Evolutionary conservation across 2,113 vertebrate species (phyloP).

Genomic region (Echinops telfairi): DNA sequence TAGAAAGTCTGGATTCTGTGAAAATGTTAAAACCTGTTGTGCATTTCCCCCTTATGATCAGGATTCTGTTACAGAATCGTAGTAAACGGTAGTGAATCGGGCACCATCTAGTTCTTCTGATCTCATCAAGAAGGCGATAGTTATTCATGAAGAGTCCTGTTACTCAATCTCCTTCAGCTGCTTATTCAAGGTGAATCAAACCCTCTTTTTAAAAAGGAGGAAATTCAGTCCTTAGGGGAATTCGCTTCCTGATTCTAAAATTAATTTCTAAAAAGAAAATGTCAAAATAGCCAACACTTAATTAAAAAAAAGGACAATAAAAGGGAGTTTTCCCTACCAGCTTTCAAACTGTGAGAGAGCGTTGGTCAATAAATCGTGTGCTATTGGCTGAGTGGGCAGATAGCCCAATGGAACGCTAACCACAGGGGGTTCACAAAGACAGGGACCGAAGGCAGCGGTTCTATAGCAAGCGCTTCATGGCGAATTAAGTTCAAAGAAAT

Average conservation of each 20-base stretch:
- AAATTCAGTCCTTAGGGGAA: neutral
- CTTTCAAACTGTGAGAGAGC: neutral
- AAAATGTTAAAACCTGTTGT: neutral
- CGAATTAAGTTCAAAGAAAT: neutral
- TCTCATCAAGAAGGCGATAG: neutral
- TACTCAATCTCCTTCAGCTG: neutral
- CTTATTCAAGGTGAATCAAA: neutral
- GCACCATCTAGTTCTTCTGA: neutral
- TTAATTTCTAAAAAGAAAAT: slow-evolving; percentile 31
- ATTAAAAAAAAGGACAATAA: neutral
- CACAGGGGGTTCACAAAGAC: neutral
- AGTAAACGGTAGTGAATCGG: neutral
- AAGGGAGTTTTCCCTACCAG: neutral
- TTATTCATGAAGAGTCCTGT: neutral
- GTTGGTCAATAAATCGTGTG: neutral
- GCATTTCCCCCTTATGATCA: neutral
- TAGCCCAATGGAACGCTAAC: neutral
- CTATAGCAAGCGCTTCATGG: neutral
- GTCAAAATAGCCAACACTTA: neutral
- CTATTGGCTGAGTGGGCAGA: neutral
- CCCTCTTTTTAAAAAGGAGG: neutral
- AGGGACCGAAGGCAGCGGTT: neutral
- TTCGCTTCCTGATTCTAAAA: neutral
- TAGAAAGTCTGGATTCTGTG: neutral
- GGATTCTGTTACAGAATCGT: neutral